These are phyloP conservation scores for Linnaemya vulpina DNA, from an alignment of 2,888 invertebrate species.

Conservation along the genomic window DNA sequence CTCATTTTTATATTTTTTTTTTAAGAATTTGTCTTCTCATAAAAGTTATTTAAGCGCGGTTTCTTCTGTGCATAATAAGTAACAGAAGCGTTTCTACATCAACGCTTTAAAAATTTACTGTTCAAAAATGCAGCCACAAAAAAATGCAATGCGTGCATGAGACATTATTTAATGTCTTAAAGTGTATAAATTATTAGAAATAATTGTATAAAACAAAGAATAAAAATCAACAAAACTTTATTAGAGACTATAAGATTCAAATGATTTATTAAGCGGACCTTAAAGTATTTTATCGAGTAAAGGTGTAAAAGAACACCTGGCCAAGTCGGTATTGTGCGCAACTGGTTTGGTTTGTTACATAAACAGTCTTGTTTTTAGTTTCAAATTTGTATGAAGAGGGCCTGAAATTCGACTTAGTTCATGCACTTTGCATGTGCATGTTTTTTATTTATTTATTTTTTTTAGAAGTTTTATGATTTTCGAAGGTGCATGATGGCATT, in stretches of 20 bases:
- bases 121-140: slow-evolving; percentile 49
- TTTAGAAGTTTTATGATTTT: slow-evolving; percentile 47
- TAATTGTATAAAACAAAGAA: slow-evolving; percentile 17
- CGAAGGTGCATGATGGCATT: slow-evolving; percentile 56
- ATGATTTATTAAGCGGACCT: slow-evolving; percentile 70
- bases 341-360: slow-evolving; percentile 17
- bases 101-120: slow-evolving; percentile 50
- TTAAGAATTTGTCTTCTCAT: slow-evolving; percentile 61
- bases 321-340: not conserved
- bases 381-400: not conserved
- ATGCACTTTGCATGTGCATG: not conserved
- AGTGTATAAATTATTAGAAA: slow-evolving; percentile 67
- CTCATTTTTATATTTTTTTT: slow-evolving; percentile 6
- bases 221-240: slow-evolving; percentile 52
- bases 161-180: slow-evolving; percentile 54
- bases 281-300: slow-evolving; percentile 42
- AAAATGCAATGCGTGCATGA: slow-evolving; percentile 54
- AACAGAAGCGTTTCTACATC: slow-evolving; percentile 46
- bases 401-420: not conserved
- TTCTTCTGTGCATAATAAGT: slow-evolving; percentile 62
- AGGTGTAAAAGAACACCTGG: slow-evolving; percentile 45
- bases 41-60: slow-evolving; percentile 66
- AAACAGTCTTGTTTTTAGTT: not conserved
- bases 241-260: slow-evolving; percentile 55
- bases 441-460: not conserved